These are phyloP conservation scores for Argyrosomus japonicus DNA, from an alignment of 2,113 vertebrate species.

Conservation along the genomic window DNA sequence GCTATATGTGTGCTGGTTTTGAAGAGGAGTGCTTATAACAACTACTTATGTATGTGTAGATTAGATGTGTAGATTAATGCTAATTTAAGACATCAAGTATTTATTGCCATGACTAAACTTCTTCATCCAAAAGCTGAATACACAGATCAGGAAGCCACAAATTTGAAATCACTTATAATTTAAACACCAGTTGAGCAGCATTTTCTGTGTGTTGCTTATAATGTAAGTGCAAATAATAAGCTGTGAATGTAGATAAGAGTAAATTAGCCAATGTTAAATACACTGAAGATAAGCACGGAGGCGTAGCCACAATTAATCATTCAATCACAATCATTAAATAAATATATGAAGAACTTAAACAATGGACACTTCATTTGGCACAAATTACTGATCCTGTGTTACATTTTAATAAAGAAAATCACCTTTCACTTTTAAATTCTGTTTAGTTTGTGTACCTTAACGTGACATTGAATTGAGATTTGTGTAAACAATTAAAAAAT, in stretches of 20 bases:
- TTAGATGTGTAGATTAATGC: neutral
- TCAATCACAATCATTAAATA: neutral
- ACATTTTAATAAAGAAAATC: neutral
- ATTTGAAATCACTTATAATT: neutral
- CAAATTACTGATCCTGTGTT: neutral
- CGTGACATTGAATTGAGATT: neutral
- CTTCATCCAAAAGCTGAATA: neutral
- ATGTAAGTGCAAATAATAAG: neutral
- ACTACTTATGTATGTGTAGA: neutral
- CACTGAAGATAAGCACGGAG: neutral
- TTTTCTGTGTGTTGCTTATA: neutral
- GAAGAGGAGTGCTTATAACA: neutral
- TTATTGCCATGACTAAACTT: neutral
- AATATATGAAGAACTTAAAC: neutral
- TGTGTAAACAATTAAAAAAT: neutral
- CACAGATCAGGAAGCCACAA: neutral
- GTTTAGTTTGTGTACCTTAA: neutral
- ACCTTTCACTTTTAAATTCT: neutral
- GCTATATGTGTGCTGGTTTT: slow-evolving; percentile 6
- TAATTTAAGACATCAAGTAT: neutral
- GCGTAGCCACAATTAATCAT: neutral
- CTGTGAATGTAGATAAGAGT: neutral
- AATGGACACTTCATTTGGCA: neutral
- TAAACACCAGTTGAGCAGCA: no score
- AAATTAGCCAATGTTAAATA: neutral